These are phyloP conservation scores for Caenorhabditis wallacei DNA, from an alignment of 2,888 invertebrate genomes.

Conservation along the genomic window DNA sequence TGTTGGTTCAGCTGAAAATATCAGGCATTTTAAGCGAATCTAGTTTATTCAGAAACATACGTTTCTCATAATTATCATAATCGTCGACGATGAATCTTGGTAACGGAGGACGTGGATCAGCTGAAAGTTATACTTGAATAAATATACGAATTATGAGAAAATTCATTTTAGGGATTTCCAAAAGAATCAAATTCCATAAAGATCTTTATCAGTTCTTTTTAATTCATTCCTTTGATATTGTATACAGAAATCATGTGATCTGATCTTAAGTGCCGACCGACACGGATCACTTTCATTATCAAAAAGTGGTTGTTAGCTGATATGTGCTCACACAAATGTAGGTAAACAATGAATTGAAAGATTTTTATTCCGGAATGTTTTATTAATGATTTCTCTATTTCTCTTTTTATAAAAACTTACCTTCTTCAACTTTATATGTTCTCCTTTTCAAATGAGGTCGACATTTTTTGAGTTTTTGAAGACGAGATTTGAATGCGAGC, in stretches of 20 bases:
- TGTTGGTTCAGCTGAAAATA: slow-evolving; percentile 34
- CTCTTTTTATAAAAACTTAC: slow-evolving; percentile 11
- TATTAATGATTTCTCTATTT: neutral
- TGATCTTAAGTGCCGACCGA: slow-evolving; percentile 33
- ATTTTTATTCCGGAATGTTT: slow-evolving; percentile 6
- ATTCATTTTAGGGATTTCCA: neutral
- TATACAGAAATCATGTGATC: slow-evolving; percentile 1
- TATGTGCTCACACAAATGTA: slow-evolving; percentile 21
- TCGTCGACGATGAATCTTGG: slow-evolving; percentile 60
- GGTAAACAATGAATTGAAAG: slow-evolving; percentile 17
- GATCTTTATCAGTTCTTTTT: slow-evolving; percentile 29
- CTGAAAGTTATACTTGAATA: no score
- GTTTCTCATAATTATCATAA: slow-evolving; percentile 60
- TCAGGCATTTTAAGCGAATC: no score
- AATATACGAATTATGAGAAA: no score
- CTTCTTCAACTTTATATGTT: slow-evolving; percentile 56
- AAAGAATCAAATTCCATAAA: neutral
- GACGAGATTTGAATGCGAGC: slow-evolving; percentile 62
- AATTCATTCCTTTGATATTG: neutral
- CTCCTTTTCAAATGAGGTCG: slow-evolving; percentile 56
- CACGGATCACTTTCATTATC: slow-evolving; percentile 32
- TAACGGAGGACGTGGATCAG: slow-evolving; percentile 55
- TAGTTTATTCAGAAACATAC: slow-evolving; percentile 5
- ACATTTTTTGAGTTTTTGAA: slow-evolving; percentile 51
- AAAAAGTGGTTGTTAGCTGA: slow-evolving; percentile 27